Conservation (phyloP, 1,140 invertebrate species). For the Diorhabda carinulata region DNA sequence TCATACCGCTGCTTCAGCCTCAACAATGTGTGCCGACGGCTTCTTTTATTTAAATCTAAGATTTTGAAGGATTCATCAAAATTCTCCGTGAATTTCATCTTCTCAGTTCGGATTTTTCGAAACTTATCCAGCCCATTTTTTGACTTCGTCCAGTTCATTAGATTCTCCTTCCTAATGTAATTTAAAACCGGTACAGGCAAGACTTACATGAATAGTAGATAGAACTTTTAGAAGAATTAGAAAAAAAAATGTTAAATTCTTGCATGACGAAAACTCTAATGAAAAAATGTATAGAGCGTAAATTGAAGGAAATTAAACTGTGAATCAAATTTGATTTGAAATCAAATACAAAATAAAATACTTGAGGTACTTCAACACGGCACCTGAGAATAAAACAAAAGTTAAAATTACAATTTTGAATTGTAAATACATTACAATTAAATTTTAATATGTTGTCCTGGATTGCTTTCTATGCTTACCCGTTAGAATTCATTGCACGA, state of each 20-base stretch:
- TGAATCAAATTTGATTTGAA: neutral
- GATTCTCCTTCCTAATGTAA: neutral
- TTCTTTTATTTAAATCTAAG: no score
- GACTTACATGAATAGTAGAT: neutral
- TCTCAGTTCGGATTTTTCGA: no score
- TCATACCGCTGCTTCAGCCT: no score
- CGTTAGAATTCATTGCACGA: neutral
- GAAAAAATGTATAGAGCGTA: neutral
- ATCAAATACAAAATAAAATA: neutral
- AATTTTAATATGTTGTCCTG: neutral
- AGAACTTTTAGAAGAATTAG: no score
- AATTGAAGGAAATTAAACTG: neutral
- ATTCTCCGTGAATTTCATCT: no score
- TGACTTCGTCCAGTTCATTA: no score
- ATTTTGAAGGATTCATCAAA: no score
- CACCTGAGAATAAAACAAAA: neutral
- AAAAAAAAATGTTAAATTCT: no score
- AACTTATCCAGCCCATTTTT: no score
- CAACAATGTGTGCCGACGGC: no score
- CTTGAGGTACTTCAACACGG: neutral
- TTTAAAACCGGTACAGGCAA: neutral
- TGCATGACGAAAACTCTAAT: no score
- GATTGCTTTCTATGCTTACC: neutral
- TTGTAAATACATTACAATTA: no score
- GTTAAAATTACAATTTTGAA: neutral